A percentile compares a stretch with the other conserved stretches of the same genome.
Evolutionary conservation across 2,888 invertebrate genomes (phyloP).

Genomic region (Sminthurinus aureus): DNA sequence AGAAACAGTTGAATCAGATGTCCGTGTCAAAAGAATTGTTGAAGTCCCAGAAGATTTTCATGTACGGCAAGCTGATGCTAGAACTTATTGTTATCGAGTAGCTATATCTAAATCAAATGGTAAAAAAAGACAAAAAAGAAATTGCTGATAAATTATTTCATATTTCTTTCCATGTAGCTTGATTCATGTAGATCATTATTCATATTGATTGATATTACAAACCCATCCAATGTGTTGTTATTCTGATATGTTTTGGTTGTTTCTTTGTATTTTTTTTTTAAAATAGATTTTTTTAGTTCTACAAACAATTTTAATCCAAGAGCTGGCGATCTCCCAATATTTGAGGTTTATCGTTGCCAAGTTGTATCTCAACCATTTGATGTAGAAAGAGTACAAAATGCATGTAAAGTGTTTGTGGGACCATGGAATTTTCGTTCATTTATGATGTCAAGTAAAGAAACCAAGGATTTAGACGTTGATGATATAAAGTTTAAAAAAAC

Average conservation of each 20-base stretch:
- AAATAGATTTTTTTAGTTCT: too few relatives aligned
- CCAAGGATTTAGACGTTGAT: neutral
- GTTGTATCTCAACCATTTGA: constrained; percentile 51
- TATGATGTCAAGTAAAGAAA: constrained; percentile 40
- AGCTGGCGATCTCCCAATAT: constrained; percentile 27
- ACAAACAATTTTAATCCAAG: too few relatives aligned
- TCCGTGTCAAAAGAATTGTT: constrained; percentile 50
- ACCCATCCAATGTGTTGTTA: neutral
- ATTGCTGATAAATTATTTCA: neutral
- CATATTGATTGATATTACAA: too few relatives aligned
- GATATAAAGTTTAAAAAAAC: constrained; percentile 45
- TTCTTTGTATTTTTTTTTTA: too few relatives aligned
- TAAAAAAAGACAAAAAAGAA: constrained; percentile 12
- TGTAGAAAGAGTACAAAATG: constrained; percentile 39
- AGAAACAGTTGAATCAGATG: constrained; percentile 50
- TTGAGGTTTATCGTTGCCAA: constrained; percentile 43
- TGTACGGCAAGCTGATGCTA: constrained; percentile 45
- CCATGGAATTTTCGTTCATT: constrained; percentile 51
- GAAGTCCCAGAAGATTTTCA: constrained; percentile 51
- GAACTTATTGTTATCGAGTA: constrained; percentile 53
- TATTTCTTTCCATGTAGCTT: too few relatives aligned
- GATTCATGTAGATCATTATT: neutral
- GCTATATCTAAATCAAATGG: constrained; percentile 47
- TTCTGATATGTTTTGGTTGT: neutral
- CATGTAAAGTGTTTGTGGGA: constrained; percentile 50